Base-by-base conservation (phyloP, 1,140 invertebrate genomes). In the Homalodisca vitripennis region DNA sequence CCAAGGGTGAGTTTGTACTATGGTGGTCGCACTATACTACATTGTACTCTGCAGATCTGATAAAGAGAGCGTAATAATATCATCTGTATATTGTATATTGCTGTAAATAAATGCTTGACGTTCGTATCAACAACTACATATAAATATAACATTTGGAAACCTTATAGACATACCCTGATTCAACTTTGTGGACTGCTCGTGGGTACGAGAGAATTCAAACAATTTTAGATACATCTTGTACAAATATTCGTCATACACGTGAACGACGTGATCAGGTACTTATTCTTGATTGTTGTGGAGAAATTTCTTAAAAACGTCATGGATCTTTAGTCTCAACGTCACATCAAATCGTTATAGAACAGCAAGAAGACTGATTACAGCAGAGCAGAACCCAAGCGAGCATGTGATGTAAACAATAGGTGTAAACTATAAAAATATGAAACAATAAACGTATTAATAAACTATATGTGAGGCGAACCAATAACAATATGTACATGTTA, bases 381-480 rank as follows among this genome's bases (percentile, higher is more conserved):
- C 34, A 17, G 34, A 41, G 34, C 17, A 41, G 6, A 41, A 41
- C 34, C n/a, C n/a, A 17, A 41, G 17, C 34, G 34, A 41, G 55
- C 10, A 3, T 6, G 55, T 30, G 22, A 12, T 27, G 22, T 27
- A 60, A 60, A 60, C 22, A 51, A 51, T 51, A 24, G 29, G 55
- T 60, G 55, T 26, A 27, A 60, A 22, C 12, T 60, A 60, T 60
- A 60, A 60, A 60, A 26, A 60, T 60, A 60, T 60, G 55, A 60
- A 30, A 30, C 6, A 10, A 60, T 27, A 60, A 51, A 22, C 26
- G 24, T 13, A 27, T 22, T 27, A 60, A 60, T 60, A 60, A 60
- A 60, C 55, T 60, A 13, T 60, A 29, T 27, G 29, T 30, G 55
- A 26, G 29, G 55, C 27, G 29, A 60, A 60, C 55, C 24, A 13